These are phyloP conservation scores for Brachionus paranguensis DNA, from an alignment of 1,140 invertebrate genomes.

Conservation along the genomic window DNA sequence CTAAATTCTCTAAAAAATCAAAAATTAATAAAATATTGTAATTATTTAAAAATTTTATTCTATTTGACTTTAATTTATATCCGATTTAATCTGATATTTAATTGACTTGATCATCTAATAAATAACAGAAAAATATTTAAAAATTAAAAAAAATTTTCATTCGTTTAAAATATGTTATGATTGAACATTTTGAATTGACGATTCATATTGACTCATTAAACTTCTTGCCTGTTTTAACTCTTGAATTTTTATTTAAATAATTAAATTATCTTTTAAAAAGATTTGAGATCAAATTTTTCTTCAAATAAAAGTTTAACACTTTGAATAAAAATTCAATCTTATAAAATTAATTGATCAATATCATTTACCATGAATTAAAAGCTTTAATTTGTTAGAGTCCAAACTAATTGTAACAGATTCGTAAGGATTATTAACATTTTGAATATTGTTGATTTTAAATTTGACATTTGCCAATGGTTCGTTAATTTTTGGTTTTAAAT, in stretches of 20 bases:
- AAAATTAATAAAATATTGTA: not conserved
- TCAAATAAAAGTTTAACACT: no score
- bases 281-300: no score
- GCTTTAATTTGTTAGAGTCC: not conserved
- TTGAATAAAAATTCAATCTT: not conserved
- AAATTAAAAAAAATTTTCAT: not conserved
- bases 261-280: no score
- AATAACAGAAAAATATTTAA: not conserved
- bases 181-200: not conserved
- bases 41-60: not conserved
- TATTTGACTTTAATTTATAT: not conserved
- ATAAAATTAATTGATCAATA: not conserved
- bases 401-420: not conserved
- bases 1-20: not conserved
- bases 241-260: no score
- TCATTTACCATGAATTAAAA: not conserved
- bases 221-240: not conserved
- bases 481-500: not conserved
- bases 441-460: not conserved
- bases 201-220: conserved; percentile 2
- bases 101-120: not conserved
- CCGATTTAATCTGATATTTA: not conserved
- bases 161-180: not conserved
- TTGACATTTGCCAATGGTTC: conserved; percentile 11
- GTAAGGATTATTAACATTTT: not conserved